Evolutionary conservation across 1,140 invertebrate species (phyloP).

Genomic region (Trichonephila clavata): DNA sequence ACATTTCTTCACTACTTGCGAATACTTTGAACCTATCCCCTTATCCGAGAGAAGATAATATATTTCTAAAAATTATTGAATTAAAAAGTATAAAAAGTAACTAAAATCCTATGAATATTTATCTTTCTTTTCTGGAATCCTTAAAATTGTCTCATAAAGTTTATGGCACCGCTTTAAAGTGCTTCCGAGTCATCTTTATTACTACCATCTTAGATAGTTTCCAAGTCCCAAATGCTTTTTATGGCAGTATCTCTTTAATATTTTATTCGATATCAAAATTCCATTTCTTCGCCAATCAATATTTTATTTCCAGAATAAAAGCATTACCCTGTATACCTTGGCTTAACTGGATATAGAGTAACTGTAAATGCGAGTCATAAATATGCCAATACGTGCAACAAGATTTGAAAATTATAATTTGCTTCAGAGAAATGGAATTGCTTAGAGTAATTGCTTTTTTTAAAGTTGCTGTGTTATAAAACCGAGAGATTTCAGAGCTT

Average conservation of each 20-base stretch:
- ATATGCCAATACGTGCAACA: neutral
- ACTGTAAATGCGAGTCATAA: neutral
- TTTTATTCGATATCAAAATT: slow-evolving; percentile 32
- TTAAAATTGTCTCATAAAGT: slow-evolving; percentile 5
- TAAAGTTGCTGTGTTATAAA: neutral
- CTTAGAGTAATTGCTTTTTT: neutral
- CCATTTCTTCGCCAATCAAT: neutral
- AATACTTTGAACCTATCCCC: too few relatives aligned
- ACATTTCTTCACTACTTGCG: too few relatives aligned
- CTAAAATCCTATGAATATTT: neutral
- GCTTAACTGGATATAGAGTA: neutral
- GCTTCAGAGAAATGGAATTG: neutral
- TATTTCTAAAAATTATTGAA: neutral
- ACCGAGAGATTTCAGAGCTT: too few relatives aligned
- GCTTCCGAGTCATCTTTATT: neutral
- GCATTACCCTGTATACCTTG: neutral
- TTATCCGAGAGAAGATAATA: neutral
- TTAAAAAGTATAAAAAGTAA: neutral
- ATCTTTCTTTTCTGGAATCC: neutral
- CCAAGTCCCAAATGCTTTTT: neutral
- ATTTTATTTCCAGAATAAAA: slow-evolving; percentile 14
- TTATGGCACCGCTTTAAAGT: neutral
- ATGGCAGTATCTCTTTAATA: slow-evolving; percentile 1
- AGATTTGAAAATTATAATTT: neutral
- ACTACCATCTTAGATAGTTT: neutral